Percentiles rank a stretch among this genome's conserved stretches.
phyloP scores from a whole-genome alignment of 2,113 vertebrate genomes.

The Origma solitaria region DNA sequence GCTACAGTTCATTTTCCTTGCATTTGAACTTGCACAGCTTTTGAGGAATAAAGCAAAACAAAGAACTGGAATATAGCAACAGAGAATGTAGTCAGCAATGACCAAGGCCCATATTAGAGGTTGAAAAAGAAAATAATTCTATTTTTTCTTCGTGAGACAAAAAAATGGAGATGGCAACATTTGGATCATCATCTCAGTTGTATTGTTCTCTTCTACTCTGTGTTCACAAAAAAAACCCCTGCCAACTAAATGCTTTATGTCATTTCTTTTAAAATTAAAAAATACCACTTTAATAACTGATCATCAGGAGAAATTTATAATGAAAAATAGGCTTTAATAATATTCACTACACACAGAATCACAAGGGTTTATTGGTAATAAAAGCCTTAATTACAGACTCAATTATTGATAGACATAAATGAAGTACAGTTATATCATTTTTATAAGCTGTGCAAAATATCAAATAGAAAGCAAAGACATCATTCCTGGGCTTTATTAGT shows the following conservation, averaged over 20 bases:
- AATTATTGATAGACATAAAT: constrained; percentile 30
- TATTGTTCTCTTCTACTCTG: not conserved
- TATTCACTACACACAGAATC: not conserved
- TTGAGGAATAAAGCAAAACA: not conserved
- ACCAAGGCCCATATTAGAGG: not conserved
- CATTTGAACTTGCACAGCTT: not conserved
- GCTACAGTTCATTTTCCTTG: not conserved
- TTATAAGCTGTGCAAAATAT: not conserved
- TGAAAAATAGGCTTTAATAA: not conserved
- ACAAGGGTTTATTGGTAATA: constrained; percentile 12
- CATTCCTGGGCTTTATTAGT: not conserved
- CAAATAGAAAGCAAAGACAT: not conserved
- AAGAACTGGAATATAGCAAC: not conserved
- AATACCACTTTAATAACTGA: not conserved
- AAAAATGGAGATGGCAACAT: not conserved
- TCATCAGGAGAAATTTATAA: not conserved
- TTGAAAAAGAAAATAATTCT: not conserved
- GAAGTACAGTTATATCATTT: constrained; percentile 1
- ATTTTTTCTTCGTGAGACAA: not conserved
- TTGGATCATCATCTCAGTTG: not conserved
- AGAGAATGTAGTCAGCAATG: not conserved
- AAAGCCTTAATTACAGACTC: constrained; percentile 42
- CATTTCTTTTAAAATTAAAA: not conserved
- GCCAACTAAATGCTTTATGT: not conserved
- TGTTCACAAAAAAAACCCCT: not conserved